Conservation (phyloP, 1,140 invertebrate genomes). For the Mya arenaria region DNA sequence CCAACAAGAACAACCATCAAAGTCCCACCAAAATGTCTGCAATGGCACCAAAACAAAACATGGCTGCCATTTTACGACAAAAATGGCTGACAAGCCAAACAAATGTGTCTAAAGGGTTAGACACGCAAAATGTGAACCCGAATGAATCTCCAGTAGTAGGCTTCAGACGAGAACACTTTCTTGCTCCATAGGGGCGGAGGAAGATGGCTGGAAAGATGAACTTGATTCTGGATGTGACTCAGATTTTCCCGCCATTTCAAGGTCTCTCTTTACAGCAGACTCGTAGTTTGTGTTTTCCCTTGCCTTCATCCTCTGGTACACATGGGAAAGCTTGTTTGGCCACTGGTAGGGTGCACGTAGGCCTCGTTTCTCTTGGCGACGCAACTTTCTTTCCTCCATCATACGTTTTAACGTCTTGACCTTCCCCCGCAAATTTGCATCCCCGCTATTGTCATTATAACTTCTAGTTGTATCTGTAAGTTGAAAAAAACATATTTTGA, state of each 20-base stretch:
- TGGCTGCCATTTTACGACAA: conserved; percentile 1
- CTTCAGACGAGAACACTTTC: conserved; percentile 52
- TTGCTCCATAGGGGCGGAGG: conserved; percentile 36
- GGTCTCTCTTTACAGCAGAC: conserved; percentile 20
- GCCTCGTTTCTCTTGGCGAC: conserved; percentile 43
- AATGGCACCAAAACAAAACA: conserved; percentile 31
- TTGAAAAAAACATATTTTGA: background rate
- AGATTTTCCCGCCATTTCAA: conserved; percentile 8
- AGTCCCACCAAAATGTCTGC: conserved; percentile 25
- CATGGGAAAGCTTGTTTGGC: conserved; percentile 8
- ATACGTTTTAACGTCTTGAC: conserved; percentile 42
- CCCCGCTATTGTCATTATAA: background rate
- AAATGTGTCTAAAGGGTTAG: conserved; percentile 56
- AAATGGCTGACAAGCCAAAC: conserved; percentile 16
- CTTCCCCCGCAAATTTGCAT: conserved; percentile 33
- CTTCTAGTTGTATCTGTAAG: conserved; percentile 1
- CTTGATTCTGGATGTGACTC: conserved; percentile 16
- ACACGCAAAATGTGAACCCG: conserved; percentile 41
- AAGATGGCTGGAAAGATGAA: background rate
- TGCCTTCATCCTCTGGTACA: background rate
- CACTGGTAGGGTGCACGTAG: conserved; percentile 50
- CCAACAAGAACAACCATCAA: conserved; percentile 9
- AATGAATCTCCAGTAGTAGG: background rate
- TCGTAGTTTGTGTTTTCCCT: conserved; percentile 3
- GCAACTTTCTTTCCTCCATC: conserved; percentile 46